Evolutionary conservation across 2,797 vertebrate species (phyloP), one percentile per base, ranked within the genome.

Genomic region (Enteromius treurensis): DNA sequence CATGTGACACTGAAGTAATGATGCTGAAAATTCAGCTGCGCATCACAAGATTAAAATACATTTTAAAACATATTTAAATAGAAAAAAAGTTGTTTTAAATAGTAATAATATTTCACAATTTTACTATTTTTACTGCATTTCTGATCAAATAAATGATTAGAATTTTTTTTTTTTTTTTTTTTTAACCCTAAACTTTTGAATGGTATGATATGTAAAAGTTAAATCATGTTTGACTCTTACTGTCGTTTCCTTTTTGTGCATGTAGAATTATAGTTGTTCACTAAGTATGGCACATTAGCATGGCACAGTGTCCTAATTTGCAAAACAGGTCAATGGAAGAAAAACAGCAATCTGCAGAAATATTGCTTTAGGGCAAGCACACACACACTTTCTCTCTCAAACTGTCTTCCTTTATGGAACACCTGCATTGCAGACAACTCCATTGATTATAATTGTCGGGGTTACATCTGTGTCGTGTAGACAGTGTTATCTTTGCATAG

Each of bases 281-380:
- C 23, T 47, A 67, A 69, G 64, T 3, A 3, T 34, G 76, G 45
- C 70, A 85, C 64, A 77, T 83, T 77, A 85, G 47, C 65, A 70
- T 23, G 53, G n/a, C 40, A 51, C 34, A 74, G 23, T 74, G 67
- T 64, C 77, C 80, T 79, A 79, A 67, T 73, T 77, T 74, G 23
- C 45, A 75, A 53, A 81, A 83, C 74, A 74, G 67, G 79, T 80
- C 73, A 60, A 76, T 73, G 58, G 73, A 68, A 69, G 67, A 51
- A 74, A 77, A 34, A 21, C 23, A 42, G 80, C 69, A 77, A 74
- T 79, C 70, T 87, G 83, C 77, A 87, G 77, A 77, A 78, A 85
- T 73, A 47, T 23, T 7, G 40, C 78, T 76, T 74, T 13, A 87
- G 67, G 77, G 55, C 53, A 85, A 32, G 45, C 15, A 53, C 47